These are phyloP conservation scores for Enteromius fasciolatus DNA, from an alignment of 2,797 vertebrate species.

Conservation along the genomic window DNA sequence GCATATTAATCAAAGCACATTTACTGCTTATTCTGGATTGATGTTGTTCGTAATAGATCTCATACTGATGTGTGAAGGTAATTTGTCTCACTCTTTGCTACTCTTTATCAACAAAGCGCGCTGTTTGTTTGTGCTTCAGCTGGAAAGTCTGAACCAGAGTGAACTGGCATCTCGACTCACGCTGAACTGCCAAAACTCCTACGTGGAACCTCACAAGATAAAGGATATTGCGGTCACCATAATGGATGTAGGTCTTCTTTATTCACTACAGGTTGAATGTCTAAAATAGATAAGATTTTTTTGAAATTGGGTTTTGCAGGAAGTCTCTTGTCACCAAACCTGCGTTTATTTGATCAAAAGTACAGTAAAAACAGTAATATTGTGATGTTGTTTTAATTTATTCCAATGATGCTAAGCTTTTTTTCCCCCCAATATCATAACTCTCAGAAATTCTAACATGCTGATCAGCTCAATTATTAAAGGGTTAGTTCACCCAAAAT, in stretches of 20 bases:
- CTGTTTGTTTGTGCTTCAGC: constrained; percentile 71
- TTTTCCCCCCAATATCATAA: background rate
- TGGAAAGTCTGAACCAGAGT: constrained; percentile 94
- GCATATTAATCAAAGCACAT: background rate
- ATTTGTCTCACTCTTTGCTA: constrained; percentile 19
- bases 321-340: background rate
- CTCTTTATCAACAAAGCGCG: constrained; percentile 10
- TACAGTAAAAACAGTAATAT: background rate
- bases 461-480: background rate
- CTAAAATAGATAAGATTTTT: background rate
- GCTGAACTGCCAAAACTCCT: constrained; percentile 98
- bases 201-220: constrained; percentile 98
- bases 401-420: background rate
- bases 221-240: constrained; percentile 94
- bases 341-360: background rate
- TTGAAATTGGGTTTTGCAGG: background rate
- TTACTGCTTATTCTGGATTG: background rate
- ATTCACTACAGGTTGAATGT: background rate
- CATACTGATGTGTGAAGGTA: constrained; percentile 8
- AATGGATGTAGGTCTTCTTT: constrained; percentile 85
- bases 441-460: background rate
- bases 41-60: background rate
- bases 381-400: background rate
- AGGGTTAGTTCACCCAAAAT: too few species aligned
- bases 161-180: constrained; percentile 95